Evolutionary conservation across 1,140 invertebrate genomes (phyloP).

Genomic region (Psilanteris sp.): DNA sequence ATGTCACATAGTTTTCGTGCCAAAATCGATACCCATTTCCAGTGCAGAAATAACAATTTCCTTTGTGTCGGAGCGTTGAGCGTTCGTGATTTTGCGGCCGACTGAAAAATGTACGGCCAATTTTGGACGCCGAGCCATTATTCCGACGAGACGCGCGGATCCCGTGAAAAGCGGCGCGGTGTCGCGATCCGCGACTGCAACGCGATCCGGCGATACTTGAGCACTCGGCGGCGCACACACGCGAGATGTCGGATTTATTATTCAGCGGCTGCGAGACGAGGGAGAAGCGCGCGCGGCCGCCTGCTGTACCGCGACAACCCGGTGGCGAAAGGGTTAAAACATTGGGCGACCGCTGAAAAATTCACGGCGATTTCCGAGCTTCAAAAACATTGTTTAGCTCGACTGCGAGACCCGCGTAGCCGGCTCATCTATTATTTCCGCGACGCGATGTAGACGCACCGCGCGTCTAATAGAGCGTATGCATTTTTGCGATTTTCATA

Average conservation of each 20-base stretch:
- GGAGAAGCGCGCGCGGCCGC: conserved; percentile 29
- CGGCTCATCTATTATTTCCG: conserved; percentile 71
- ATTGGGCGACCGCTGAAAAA: conserved; percentile 70
- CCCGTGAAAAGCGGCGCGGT: conserved; percentile 12
- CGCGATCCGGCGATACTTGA: conserved; percentile 45
- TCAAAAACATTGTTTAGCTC: conserved; percentile 76
- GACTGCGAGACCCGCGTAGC: conserved; percentile 61
- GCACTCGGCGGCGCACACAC: conserved; percentile 12
- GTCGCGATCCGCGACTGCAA: conserved; percentile 14
- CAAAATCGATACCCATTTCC: conserved; percentile 11
- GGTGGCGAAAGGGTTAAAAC: conserved; percentile 74
- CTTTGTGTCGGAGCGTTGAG: not conserved
- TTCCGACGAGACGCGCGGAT: conserved; percentile 1
- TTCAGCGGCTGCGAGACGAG: conserved; percentile 39
- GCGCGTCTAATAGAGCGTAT: conserved; percentile 46
- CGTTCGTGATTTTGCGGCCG: not conserved
- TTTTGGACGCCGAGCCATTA: conserved; percentile 11
- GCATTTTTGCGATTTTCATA: conserved; percentile 44
- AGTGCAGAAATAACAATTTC: not conserved
- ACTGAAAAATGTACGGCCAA: conserved; percentile 27
- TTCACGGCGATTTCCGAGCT: conserved; percentile 73
- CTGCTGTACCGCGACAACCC: conserved; percentile 51
- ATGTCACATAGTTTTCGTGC: not conserved
- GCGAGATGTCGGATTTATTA: conserved; percentile 55
- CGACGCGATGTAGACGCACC: conserved; percentile 65